Conservation (phyloP, 1,140 invertebrate genomes). For the Bathynomus jamesi region DNA sequence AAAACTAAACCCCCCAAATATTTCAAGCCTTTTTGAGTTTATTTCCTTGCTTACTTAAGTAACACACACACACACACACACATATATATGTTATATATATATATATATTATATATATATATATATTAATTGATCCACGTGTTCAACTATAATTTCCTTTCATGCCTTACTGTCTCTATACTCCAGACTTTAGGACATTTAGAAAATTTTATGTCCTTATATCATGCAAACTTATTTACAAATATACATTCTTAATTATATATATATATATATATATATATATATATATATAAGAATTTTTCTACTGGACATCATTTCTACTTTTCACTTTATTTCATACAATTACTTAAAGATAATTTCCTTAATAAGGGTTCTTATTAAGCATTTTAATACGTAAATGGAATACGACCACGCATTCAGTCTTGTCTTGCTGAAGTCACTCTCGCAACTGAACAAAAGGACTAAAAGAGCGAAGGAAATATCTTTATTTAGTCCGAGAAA, state of each 20-base stretch:
- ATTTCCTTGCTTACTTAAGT: too few species aligned
- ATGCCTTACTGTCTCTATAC: too few species aligned
- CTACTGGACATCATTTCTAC: neutral
- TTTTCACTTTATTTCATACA: too few species aligned
- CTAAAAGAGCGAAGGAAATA: neutral
- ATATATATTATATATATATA: neutral
- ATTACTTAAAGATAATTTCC: too few species aligned
- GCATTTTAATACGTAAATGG: too few species aligned
- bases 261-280: conserved; percentile 3
- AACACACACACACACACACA: neutral
- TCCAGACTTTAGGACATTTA: too few species aligned
- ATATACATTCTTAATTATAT: neutral
- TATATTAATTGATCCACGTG: neutral
- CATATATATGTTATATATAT: neutral
- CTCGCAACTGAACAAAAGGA: neutral
- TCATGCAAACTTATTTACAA: neutral
- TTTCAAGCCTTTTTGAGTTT: too few species aligned
- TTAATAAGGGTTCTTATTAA: too few species aligned
- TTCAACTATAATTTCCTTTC: too few species aligned
- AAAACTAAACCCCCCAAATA: too few species aligned
- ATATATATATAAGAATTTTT: neutral
- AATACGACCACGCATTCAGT: too few species aligned
- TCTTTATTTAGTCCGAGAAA: neutral
- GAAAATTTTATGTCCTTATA: neutral
- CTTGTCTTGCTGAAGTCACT: neutral